Conservation (phyloP, 1,140 invertebrate species). For the Trichogramma pretiosum region DNA sequence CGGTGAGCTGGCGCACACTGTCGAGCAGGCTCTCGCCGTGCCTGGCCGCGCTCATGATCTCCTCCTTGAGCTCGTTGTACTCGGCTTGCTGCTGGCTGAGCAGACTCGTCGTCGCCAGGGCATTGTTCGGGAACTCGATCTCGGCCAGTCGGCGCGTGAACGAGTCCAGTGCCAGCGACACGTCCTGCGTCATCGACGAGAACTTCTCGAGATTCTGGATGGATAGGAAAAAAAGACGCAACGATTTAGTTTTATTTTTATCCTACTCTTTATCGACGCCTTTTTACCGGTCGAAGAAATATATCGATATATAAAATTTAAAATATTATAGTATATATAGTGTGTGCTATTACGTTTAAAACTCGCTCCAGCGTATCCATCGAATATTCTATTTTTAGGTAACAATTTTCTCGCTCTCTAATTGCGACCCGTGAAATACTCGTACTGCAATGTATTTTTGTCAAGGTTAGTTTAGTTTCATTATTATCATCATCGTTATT, state of each 20-base stretch:
- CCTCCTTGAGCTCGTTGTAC: slow-evolving; percentile 65
- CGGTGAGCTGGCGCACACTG: slow-evolving; percentile 52
- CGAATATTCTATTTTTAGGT: too few relatives aligned
- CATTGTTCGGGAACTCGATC: slow-evolving; percentile 78
- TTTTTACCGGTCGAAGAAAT: too few relatives aligned
- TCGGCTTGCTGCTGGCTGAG: slow-evolving; percentile 57
- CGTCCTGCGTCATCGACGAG: slow-evolving; percentile 78
- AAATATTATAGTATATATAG: background rate
- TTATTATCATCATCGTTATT: too few relatives aligned
- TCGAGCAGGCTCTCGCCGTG: slow-evolving; percentile 76
- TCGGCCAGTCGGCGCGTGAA: slow-evolving; percentile 76
- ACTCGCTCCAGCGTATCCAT: background rate
- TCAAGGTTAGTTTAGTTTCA: too few relatives aligned
- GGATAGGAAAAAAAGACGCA: slow-evolving; percentile 23
- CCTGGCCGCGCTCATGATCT: slow-evolving; percentile 69
- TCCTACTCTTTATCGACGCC: too few relatives aligned
- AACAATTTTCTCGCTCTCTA: too few relatives aligned
- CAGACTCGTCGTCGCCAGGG: slow-evolving; percentile 60
- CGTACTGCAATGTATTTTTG: too few relatives aligned
- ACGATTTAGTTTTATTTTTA: slow-evolving; percentile 6
- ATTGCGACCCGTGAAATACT: too few relatives aligned
- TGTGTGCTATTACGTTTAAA: background rate
- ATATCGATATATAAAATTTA: background rate
- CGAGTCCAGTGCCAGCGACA: slow-evolving; percentile 71
- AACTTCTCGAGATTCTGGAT: slow-evolving; percentile 88